Evolutionary conservation across 2,888 invertebrate species (phyloP), one percentile per base, ranked within the genome.

Genomic region (Watsonalla cultraria): DNA sequence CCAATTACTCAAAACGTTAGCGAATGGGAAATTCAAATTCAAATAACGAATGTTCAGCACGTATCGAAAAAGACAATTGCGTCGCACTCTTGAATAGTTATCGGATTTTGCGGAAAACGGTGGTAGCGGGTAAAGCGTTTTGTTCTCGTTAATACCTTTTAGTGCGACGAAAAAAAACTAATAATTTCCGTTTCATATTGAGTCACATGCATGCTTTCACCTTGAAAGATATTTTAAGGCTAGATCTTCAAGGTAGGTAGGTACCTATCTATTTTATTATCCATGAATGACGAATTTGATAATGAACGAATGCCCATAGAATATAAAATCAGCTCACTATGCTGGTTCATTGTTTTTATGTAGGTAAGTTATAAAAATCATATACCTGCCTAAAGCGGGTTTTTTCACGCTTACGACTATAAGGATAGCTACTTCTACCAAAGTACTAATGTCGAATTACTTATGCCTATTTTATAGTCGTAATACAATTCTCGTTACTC

Each of bases 21-120:
- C 47, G 34, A 45, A n/a, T 51, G 15, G 46, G 24, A 24, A 24
- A 24, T 24, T 24, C 24, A 51, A 51, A 35, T 46, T 46, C 14
- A 51, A 34, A 35, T 35, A 46, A 46, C 35, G 45, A 51, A 47
- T 13, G 47, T 48, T 52, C 39, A 42, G 34, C 33, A n/a, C 47
- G 47, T 42, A 34, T 13, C 15, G 14, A 35, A 51, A 42, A 54
- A 51, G 24, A 14, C 45, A 46, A 51, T 45, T 35, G 7, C 24
- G 39, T 24, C 24, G 45, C 37, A 33, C 11, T 47, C 47, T 35
- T 37, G 47, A 49, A 55, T 24, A 52, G 57, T 54, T 62, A 58
- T 58, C 50, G 47, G 53, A 59, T 61, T 68, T 72, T 62, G 67
- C 72, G 72, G 68, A 71, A 71, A 66, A 64, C 62, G 56, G 57